Percentiles rank a stretch among this genome's conserved stretches.
Evolutionary conservation across 1,140 invertebrate species (phyloP).

Genomic region (Helicoverpa zea): DNA sequence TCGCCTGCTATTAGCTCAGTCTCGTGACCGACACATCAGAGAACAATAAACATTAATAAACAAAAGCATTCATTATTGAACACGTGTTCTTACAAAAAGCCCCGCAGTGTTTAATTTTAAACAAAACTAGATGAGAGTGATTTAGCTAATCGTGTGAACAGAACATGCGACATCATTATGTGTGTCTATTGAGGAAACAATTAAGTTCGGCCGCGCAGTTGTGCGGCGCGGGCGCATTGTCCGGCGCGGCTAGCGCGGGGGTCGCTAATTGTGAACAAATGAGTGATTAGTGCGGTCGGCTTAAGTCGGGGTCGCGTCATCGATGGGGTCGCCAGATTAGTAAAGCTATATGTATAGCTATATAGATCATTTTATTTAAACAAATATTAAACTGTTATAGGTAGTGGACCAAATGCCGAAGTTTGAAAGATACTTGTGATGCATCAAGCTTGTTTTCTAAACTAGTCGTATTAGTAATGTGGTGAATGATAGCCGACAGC

Average conservation of each 20-base stretch:
- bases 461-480: too few relatives aligned
- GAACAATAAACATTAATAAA: background rate
- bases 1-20: too few relatives aligned
- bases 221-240: background rate
- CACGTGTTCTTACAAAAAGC: constrained; percentile 5
- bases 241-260: background rate
- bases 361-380: too few relatives aligned
- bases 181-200: background rate
- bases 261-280: constrained; percentile 21
- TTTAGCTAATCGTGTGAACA: background rate
- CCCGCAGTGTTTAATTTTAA: background rate
- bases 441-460: too few relatives aligned
- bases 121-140: background rate
- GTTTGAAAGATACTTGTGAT: too few relatives aligned
- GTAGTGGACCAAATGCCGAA: too few relatives aligned
- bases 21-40: background rate
- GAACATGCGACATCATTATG: background rate
- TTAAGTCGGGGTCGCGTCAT: background rate
- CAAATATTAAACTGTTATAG: too few relatives aligned
- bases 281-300: constrained; percentile 16
- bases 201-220: background rate
- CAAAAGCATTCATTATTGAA: background rate
- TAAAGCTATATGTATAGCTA: too few relatives aligned
- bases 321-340: too few relatives aligned
- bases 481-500: too few relatives aligned